Evolutionary conservation across 1,140 invertebrate genomes (phyloP), one percentile per base, ranked within the genome.

Genomic region (Macrosteles quadrilineatus): DNA sequence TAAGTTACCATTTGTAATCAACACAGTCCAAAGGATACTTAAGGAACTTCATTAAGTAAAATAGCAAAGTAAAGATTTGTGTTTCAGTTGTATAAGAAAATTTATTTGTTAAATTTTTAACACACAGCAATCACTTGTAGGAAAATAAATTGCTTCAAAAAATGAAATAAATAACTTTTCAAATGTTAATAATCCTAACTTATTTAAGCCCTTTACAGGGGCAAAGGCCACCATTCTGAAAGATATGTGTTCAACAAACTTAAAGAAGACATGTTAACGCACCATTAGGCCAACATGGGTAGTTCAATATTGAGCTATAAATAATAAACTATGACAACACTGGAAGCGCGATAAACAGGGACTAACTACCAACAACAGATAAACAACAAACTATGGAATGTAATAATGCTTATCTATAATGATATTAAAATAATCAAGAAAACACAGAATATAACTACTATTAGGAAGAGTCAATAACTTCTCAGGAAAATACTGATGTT

Each of bases 191-290:
- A 50, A 21, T 59, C 23, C 25, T 59, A 59, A 50, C 47, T 19
- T 30, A 59, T 11, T 59, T 59, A 27, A 25, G 23, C 23, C 55
- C 55, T 30, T 59, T 6, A 23, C 23, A 27, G 55, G 55, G 55
- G 25, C 55, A 59, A 50, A 59, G 55, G 55, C 55, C 55, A 59
- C 55, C 55, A 59, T 59, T 59, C 25, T 59, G 55, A 59, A 59
- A 59, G 55, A 59, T 59, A 59, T 59, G 55, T 59, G 55, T 59
- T 59, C 27, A 27, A 59, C 21, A 59, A 59, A 59, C 55, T 21
- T 27, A 59, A 59, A 27, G 4, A 6, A 59, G 25, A 30, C 21
- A 59, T 25, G 55, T 59, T n/a, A 59, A 59, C n/a, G 55, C 55
- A 59, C 55, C 21, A 9, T 50, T 25, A 11, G 55, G 4, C 21